Base-by-base conservation (phyloP, 2,113 vertebrate genomes). In the Falco punctatus region DNA sequence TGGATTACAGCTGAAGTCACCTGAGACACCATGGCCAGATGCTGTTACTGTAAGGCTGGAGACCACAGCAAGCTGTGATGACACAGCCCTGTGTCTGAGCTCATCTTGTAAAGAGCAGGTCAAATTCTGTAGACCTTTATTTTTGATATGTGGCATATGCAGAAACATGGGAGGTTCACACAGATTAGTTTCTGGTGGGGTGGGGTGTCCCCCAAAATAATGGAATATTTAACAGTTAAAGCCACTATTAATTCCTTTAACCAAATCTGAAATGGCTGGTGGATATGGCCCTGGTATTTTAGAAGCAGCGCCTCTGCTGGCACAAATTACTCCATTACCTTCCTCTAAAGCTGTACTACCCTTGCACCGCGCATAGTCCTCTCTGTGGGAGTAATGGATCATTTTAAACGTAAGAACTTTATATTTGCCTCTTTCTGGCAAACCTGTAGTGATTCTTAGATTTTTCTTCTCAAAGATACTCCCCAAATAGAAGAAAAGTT, bases 181-280 rank as follows among this genome's bases (percentile, higher is more conserved):
- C 5, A 80, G 13, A 33, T 51, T 57, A 13, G 51, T 33, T 51
- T 61, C 9, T 13, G 2, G 1, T 4, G 5, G 21, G 6, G 5
- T 0, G 1, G 6, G 14, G 3, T 30, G 2, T 32, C 18, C 24
- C 30, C 46, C 5, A 15, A 42, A 75, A n/a, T 8, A 46, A 42
- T 1, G 5, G 0, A 46, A 58, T 66, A 26, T 55, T 70, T 54
- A 92, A 71, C 19, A 58, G 6, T 13, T 23, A 38, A 54, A 69
- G 20, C 15, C 11, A 19, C 55, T 80, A 8, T 20, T 73, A 35
- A 38, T 33, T 21, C 19, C 19, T 59, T 86, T n/a, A 75, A 67
- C 13, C 10, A 59, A 4, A 70, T 23, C 32, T 49, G 15, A 67
- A 79, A 61, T 5, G 26, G 58, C 20, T 77, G 54, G 14, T 51